Evolutionary conservation across 1,140 invertebrate species (phyloP), one percentile per base, ranked within the genome.

Genomic region (Lepeophtheirus salmonis): DNA sequence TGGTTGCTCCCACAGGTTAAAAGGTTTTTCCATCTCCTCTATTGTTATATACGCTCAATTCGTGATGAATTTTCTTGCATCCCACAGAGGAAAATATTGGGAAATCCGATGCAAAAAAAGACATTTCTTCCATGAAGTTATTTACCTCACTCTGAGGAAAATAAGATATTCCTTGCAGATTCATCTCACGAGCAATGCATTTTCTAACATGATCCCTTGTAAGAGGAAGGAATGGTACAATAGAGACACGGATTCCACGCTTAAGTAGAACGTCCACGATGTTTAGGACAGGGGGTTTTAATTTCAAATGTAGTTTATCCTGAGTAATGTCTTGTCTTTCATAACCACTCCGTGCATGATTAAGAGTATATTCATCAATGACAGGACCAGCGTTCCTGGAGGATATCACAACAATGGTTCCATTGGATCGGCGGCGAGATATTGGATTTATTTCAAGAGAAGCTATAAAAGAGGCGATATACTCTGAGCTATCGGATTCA

Each of bases 171-270:
- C 26, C 23, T 24, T 57, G 55, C 3, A 25, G 22, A 16, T 14
- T 14, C 17, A 41, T 17, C 26, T 57, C 55, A 3, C 16, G 21
- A 14, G n/a, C 55, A 24, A 57, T 30, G 26, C 55, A 57, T 57
- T 57, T n/a, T 10, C 26, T 13, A 2, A 57, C 55, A 23, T 57
- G 55, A 3, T 26, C 26, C 2, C 55, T 17, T 2, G 55, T 48
- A 12, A 57, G 55, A 17, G 55, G 55, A 12, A 57, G 55, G 30
- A 57, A 57, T 2, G 55, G 55, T 18, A 57, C 26, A 14, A 57
- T 14, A 24, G 14, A 13, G 3, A 41, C 26, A 20, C 17, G 23
- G 13, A 57, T 57, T 48, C 26, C 26, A n/a, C 26, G 55, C 14
- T 57, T 25, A 14, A n/a, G 23, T 18, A 57, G n/a, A 17, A 17